A percentile compares a stretch with the other conserved stretches of the same genome.
Conservation (phyloP, 2,888 invertebrate genomes). For the Diadegma fenestrale region DNA sequence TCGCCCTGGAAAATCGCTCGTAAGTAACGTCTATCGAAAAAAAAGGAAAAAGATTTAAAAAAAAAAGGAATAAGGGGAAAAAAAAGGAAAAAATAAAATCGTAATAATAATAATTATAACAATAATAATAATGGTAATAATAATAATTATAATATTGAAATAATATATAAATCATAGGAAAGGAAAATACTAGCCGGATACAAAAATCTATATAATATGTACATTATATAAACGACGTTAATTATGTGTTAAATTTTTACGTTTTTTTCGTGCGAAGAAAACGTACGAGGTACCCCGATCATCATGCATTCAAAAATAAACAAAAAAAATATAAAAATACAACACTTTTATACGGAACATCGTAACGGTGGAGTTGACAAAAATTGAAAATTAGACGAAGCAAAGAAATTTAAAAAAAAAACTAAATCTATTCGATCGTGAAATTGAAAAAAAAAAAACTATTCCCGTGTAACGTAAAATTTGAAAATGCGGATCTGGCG, state of each 20-base stretch:
- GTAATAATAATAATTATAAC: conserved; percentile 70
- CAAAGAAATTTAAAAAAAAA: neutral
- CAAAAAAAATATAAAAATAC: conserved; percentile 39
- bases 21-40: conserved; percentile 73
- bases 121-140: conserved; percentile 71
- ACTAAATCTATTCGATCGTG: conserved; percentile 6
- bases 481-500: conserved; percentile 19
- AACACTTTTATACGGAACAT: conserved; percentile 65
- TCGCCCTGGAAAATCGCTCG: conserved; percentile 38
- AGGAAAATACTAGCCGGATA: conserved; percentile 78
- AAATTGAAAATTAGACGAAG: conserved; percentile 21
- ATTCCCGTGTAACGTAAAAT: neutral
- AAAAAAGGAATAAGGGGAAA: conserved; percentile 1
- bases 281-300: conserved; percentile 36
- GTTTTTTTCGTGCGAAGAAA: conserved; percentile 68
- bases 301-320: conserved; percentile 8
- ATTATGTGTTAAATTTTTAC: conserved; percentile 80
- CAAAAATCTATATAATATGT: conserved; percentile 80
- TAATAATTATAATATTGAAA: conserved; percentile 73
- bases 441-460: conserved; percentile 8
- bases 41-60: conserved; percentile 60
- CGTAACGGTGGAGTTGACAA: conserved; percentile 41
- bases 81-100: conserved; percentile 3
- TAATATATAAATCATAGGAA: conserved; percentile 78
- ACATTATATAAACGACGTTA: conserved; percentile 80